Evolutionary conservation across 1,140 invertebrate genomes (phyloP), one percentile per base, ranked within the genome.

Genomic region (Hylaeus anthracinus): DNA sequence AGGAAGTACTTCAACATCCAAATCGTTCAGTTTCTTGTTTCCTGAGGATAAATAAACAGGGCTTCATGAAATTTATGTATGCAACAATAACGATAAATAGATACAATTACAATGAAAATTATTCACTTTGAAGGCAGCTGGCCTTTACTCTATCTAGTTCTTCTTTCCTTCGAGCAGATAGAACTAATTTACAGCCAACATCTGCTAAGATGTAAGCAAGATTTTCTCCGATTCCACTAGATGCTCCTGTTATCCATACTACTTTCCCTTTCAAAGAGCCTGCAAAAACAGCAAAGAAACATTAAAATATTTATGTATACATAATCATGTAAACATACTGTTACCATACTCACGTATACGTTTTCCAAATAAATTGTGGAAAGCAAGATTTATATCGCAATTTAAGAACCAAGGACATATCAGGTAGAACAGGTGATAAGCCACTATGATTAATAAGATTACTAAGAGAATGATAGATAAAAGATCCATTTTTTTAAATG

Each of bases 161-260:
- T n/a, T 94, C 90, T 88, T 94, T 92, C 81, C 96, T 94, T 56
- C 97, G 94, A 1, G 97, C 97, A 26, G 97, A 96, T 12, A 98
- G 89, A 12, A 97, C 95, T 41, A 98, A 89, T 90, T 96, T 96
- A 15, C 95, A 96, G 10, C 96, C 96, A 83, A 94, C 92, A 86
- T 94, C 95, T 5, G 97, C 96, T 55, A 98, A 92, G 45, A 94
- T 94, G 76, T 97, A 94, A 0, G 97, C 97, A 67, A 97, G 91
- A 81, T 95, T 90, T 93, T 97, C 96, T 14, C 98, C 98, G 86
- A 98, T 98, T 39, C 98, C 98, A 94, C 97, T 97, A 0, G 97
- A 98, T 12, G 97, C 97, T 60, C 98, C 97, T 2, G 97, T 98
- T 85, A 98, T 96, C 96, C 97, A 98, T 1, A 98, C 95, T 5